These are phyloP conservation scores for Otus scops DNA, from an alignment of 2,797 vertebrate genomes.

Conservation along the genomic window DNA sequence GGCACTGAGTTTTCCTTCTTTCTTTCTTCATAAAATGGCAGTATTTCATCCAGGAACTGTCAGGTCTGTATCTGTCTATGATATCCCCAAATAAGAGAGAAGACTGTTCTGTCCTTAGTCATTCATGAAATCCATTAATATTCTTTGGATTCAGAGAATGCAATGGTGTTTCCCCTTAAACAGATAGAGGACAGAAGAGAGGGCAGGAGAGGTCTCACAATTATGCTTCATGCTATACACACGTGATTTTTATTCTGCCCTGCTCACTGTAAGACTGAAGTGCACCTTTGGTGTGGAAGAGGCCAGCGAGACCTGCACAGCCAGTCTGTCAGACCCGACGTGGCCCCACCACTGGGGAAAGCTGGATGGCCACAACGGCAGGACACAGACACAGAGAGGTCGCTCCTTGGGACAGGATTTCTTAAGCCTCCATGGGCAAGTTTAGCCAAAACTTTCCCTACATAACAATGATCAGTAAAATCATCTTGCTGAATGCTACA, in stretches of 20 bases:
- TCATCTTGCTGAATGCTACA: not conserved
- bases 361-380: not conserved
- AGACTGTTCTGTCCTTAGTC: not conserved
- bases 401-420: not conserved
- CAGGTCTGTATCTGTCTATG: not conserved
- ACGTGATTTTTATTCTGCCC: not conserved
- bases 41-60: not conserved
- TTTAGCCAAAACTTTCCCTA: not conserved
- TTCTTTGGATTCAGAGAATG: not conserved
- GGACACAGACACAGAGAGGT: not conserved
- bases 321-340: rapidly evolving
- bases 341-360: not conserved
- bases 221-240: not conserved
- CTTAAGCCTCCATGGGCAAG: not conserved
- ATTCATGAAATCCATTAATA: not conserved
- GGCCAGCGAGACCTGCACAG: not conserved
- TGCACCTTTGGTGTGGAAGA: not conserved
- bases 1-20: not conserved
- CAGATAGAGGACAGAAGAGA: not conserved
- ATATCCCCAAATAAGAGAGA: not conserved
- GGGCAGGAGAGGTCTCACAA: not conserved
- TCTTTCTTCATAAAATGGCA: not conserved
- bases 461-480: not conserved
- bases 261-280: not conserved
- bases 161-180: not conserved